Conservation (phyloP, 2,113 vertebrate species). For the Aptenodytes forsteri region DNA sequence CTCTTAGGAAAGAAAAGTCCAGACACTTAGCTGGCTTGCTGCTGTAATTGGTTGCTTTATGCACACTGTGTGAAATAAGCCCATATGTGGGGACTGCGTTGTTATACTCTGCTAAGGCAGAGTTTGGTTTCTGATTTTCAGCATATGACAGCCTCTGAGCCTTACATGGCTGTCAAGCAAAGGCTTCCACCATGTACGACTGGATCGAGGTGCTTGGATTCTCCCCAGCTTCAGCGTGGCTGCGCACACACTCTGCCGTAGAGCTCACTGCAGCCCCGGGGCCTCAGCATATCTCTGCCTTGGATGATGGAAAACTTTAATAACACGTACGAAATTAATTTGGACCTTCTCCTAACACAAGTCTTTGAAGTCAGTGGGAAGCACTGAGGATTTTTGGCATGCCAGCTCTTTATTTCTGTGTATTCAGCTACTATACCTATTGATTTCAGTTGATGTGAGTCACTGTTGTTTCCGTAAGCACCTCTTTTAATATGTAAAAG, state of each 20-base stretch:
- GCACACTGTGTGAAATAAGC: neutral
- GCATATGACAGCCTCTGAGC: neutral
- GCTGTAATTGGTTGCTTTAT: neutral
- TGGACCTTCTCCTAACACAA: slow-evolving; percentile 22
- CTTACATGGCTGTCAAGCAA: neutral
- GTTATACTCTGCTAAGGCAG: neutral
- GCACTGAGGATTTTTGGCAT: neutral
- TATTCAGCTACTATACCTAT: neutral
- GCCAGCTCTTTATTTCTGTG: neutral
- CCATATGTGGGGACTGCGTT: neutral
- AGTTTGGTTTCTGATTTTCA: neutral
- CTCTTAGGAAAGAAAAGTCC: neutral
- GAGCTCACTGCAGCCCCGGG: neutral
- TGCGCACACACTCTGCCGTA: fast-evolving
- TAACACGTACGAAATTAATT: slow-evolving; percentile 3
- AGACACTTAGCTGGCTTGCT: neutral
- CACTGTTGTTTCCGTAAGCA: neutral
- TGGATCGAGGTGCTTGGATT: neutral
- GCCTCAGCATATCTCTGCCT: neutral
- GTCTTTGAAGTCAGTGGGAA: slow-evolving; percentile 48
- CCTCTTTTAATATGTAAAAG: neutral
- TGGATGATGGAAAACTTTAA: slow-evolving; percentile 59
- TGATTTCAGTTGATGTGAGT: neutral
- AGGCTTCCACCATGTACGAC: neutral
- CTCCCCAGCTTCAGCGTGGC: neutral